Percentiles rank a stretch among this genome's conserved stretches.
Evolutionary conservation across 2,888 invertebrate genomes (phyloP).

Genomic region (Trichogramma evanescens): DNA sequence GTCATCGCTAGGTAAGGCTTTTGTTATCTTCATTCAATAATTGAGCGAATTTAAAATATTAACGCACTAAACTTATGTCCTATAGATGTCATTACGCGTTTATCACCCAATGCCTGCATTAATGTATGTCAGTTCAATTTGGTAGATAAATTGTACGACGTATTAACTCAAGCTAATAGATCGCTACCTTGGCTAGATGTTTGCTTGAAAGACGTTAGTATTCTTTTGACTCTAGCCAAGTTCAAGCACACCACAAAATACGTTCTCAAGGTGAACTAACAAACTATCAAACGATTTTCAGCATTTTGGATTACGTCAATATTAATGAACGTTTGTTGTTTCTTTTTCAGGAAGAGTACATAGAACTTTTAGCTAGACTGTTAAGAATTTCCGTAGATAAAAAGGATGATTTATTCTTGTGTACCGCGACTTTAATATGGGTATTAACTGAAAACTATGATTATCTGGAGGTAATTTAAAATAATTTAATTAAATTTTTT

Average conservation of each 20-base stretch:
- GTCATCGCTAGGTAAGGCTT: slow-evolving; percentile 43
- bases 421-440: slow-evolving; percentile 37
- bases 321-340: background rate
- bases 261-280: slow-evolving; percentile 52
- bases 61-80: slow-evolving; percentile 16
- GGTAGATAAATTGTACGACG: slow-evolving; percentile 42
- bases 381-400: slow-evolving; percentile 43
- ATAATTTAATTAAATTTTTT: background rate
- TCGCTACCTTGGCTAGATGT: slow-evolving; percentile 58
- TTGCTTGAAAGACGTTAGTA: slow-evolving; percentile 51
- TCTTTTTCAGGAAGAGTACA: slow-evolving; percentile 51
- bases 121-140: slow-evolving; percentile 38
- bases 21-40: background rate
- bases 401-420: slow-evolving; percentile 29
- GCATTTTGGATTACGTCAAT: background rate
- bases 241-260: slow-evolving; percentile 56
- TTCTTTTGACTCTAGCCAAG: slow-evolving; percentile 63
- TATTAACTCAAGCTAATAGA: slow-evolving; percentile 48
- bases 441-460: slow-evolving; percentile 29
- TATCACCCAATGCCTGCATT: slow-evolving; percentile 40
- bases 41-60: background rate
- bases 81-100: slow-evolving; percentile 46
- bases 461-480: slow-evolving; percentile 23
- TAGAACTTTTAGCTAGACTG: slow-evolving; percentile 57
- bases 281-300: background rate